Evolutionary conservation across 2,888 invertebrate species (phyloP).

Genomic region (Notodonta dromedarius): DNA sequence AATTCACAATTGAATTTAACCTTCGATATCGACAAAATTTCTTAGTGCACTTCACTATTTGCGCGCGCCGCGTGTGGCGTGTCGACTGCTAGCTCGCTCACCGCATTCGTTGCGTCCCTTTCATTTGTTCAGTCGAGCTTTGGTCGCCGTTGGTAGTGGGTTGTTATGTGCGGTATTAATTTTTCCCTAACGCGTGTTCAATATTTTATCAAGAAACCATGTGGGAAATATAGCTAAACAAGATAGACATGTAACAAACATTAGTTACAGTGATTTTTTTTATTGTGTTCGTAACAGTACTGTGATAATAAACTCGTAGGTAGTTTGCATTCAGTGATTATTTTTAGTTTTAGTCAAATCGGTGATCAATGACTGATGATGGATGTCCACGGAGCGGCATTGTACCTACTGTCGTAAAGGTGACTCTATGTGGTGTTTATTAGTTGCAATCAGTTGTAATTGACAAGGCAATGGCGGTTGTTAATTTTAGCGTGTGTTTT

Average conservation of each 20-base stretch:
- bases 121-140: constrained; percentile 56
- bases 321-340: constrained; percentile 42
- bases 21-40: constrained; percentile 39
- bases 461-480: constrained; percentile 68
- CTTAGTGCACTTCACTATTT: not conserved
- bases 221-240: constrained; percentile 33
- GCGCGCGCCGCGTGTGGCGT: constrained; percentile 14
- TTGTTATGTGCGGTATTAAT: constrained; percentile 31
- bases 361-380: constrained; percentile 59
- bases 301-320: constrained; percentile 36
- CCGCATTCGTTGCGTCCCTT: constrained; percentile 33
- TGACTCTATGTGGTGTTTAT: constrained; percentile 60
- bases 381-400: constrained; percentile 38
- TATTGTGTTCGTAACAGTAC: constrained; percentile 36
- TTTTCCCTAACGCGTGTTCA: constrained; percentile 58
- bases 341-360: constrained; percentile 51
- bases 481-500: constrained; percentile 74
- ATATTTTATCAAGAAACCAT: constrained; percentile 42
- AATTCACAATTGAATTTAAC: constrained; percentile 1
- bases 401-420: constrained; percentile 51
- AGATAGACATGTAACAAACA: constrained; percentile 33
- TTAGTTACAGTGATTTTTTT: constrained; percentile 25
- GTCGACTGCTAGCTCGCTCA: constrained; percentile 54
- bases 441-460: constrained; percentile 64
- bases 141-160: constrained; percentile 32